A percentile compares a stretch with the other conserved stretches of the same genome.
These are phyloP conservation scores for Brachypteracias leptosomus DNA, from an alignment of 2,113 vertebrate genomes.

Conservation along the genomic window DNA sequence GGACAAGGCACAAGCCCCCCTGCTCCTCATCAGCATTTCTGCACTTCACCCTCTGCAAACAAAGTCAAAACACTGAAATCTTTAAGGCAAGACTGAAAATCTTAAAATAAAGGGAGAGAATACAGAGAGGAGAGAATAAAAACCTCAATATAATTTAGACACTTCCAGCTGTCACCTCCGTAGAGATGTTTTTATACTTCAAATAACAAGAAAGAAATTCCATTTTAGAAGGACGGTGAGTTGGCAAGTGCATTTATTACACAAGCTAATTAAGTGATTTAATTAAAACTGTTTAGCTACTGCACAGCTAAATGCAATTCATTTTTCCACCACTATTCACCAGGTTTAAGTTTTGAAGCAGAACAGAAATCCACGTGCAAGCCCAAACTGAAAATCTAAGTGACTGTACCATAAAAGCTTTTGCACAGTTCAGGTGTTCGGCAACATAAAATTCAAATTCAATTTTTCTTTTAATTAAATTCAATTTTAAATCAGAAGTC, in stretches of 20 bases:
- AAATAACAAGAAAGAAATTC: background rate
- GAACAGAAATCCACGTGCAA: background rate
- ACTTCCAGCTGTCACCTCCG: background rate
- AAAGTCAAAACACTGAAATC: background rate
- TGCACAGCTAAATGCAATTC: background rate
- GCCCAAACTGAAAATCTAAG: background rate
- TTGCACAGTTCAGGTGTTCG: background rate
- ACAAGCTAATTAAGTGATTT: background rate
- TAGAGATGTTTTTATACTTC: background rate
- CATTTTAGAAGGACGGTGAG: background rate
- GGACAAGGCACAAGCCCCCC: background rate
- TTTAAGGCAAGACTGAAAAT: background rate
- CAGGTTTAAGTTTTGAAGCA: background rate
- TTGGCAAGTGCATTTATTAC: background rate
- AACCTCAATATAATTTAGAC: rapidly evolving
- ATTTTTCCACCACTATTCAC: background rate
- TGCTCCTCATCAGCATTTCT: background rate
- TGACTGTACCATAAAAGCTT: too few species aligned
- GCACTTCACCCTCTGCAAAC: background rate
- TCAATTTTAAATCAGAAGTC: too few species aligned
- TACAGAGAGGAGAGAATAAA: background rate
- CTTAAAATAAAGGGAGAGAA: background rate
- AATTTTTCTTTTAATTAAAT: too few species aligned
- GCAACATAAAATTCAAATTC: background rate
- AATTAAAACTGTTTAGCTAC: background rate